phyloP scores from a whole-genome alignment of 2,888 invertebrate genomes.

The Cheilosia pagana region DNA sequence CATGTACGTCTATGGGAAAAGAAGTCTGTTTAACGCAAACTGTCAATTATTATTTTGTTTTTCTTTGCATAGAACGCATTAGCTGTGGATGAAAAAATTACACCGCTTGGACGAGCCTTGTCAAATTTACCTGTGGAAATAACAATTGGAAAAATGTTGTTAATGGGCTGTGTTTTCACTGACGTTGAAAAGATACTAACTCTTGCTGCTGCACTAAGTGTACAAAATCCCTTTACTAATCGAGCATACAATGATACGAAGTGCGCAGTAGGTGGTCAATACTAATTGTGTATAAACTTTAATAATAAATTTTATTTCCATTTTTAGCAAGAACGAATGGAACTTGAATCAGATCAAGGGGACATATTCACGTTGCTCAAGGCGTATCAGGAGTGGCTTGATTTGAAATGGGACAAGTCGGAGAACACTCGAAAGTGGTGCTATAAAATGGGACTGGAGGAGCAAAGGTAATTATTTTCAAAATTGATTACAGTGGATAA shows the following conservation, averaged over 20 bases:
- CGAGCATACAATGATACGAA: conserved; percentile 93
- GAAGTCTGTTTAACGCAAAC: too few species aligned
- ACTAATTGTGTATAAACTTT: background rate
- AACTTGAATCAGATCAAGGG: conserved; percentile 96
- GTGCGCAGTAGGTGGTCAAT: conserved; percentile 86
- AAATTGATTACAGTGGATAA: too few species aligned
- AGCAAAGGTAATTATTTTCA: conserved; percentile 87
- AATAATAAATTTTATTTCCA: background rate
- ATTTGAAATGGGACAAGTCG: conserved; percentile 86
- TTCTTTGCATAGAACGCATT: conserved; percentile 88
- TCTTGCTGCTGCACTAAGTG: conserved; percentile 95
- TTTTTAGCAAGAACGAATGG: conserved; percentile 87
- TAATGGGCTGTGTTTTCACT: conserved; percentile 94
- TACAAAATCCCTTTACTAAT: conserved; percentile 96
- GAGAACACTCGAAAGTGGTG: conserved; percentile 91
- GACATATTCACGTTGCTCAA: conserved; percentile 96
- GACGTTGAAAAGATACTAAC: conserved; percentile 95
- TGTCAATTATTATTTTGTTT: background rate
- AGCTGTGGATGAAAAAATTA: conserved; percentile 91
- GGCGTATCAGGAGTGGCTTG: conserved; percentile 94
- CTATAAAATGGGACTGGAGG: conserved; percentile 94
- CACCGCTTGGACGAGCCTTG: conserved; percentile 93
- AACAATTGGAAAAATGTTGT: conserved; percentile 96
- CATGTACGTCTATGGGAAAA: conserved; percentile 84
- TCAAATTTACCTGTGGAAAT: conserved; percentile 97